Base-by-base conservation (phyloP, 2,888 invertebrate genomes). In the Caenorhabditis becei region DNA sequence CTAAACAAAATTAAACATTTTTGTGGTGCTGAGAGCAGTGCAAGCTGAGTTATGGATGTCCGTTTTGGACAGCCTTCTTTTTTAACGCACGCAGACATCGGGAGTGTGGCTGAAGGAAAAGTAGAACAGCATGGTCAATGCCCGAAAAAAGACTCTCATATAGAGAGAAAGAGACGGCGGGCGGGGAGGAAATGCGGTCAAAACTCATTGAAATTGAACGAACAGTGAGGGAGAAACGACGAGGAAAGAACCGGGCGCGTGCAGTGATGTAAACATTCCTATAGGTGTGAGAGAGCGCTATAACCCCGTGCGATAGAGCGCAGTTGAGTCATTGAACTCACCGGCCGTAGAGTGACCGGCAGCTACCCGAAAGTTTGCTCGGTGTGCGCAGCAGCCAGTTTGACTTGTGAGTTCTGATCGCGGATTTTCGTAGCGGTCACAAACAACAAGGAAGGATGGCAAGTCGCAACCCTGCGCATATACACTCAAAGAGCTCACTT, bases 211-310 rank as follows among this genome's bases (percentile, higher is more conserved):
- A 41, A 53, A 65, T 35, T 26, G 41, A 66, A 58, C 58, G 58
- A 66, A 66, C 37, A 28, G 54, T 66, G 41, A 66, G 41, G 66
- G 26, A 66, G 35, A 26, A 20, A 47, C n/a, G 24, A 23, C 23
- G 51, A 51, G 37, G 72, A 65, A 65, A 72, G 56, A 65, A 72
- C 63, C 63, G 72, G 35, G 79, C 79, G 80, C 80, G 80, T 80
- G 80, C 80, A 65, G 74, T 80, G 80, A 74, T 74, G 80, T 80
- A 80, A 80, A 80, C 80, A 80, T 74, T 80, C 62, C 69, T 51
- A 80, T 80, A 80, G 80, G 80, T 80, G 74, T 74, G 74, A 74
- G 74, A 59, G 80, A 37, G 80, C 67, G 58, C 58, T 41, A 63
- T 58, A 63, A 58, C 74, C 71, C 47, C 62, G 69, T 77, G 69